Conservation (phyloP, 1,140 invertebrate species). For the Megathymus violae region DNA sequence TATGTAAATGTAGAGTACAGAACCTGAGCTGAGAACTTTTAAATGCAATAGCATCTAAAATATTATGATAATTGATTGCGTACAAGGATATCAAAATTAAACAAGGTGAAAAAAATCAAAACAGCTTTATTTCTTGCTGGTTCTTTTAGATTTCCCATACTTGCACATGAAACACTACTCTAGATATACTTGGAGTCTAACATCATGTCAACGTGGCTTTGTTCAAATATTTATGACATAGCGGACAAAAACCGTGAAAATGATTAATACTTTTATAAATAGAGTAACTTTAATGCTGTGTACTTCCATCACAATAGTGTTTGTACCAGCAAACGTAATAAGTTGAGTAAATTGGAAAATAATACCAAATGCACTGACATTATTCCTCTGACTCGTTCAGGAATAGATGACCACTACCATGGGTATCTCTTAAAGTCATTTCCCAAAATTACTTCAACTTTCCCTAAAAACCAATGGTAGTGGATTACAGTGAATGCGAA, state of each 20-base stretch:
- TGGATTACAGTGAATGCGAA: slow-evolving; percentile 22
- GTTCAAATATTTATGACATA: slow-evolving; percentile 43
- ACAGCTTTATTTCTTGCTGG: slow-evolving; percentile 79
- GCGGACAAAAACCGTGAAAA: slow-evolving; percentile 43
- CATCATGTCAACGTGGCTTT: slow-evolving; percentile 46
- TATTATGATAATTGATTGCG: too few species aligned
- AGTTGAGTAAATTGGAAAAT: slow-evolving; percentile 37
- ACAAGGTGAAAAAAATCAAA: slow-evolving; percentile 75
- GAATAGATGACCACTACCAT: slow-evolving; percentile 36
- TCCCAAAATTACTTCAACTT: slow-evolving; percentile 35
- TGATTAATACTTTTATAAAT: slow-evolving; percentile 28
- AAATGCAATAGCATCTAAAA: too few species aligned
- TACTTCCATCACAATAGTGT: slow-evolving; percentile 47
- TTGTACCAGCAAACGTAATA: slow-evolving; percentile 44
- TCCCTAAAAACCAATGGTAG: slow-evolving; percentile 38
- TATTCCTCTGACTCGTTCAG: slow-evolving; percentile 34
- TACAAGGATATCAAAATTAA: slow-evolving; percentile 52
- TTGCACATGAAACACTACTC: slow-evolving; percentile 71
- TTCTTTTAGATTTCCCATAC: slow-evolving; percentile 70
- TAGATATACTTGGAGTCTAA: slow-evolving; percentile 57
- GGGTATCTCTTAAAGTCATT: slow-evolving; percentile 37
- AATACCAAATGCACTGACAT: slow-evolving; percentile 29
- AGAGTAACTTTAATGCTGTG: slow-evolving; percentile 44
- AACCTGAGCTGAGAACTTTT: too few species aligned
- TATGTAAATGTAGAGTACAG: too few species aligned